A percentile compares a stretch with the other conserved stretches of the same genome.
phyloP scores from a whole-genome alignment of 2,888 invertebrate genomes.

The Corbicula japonica region DNA sequence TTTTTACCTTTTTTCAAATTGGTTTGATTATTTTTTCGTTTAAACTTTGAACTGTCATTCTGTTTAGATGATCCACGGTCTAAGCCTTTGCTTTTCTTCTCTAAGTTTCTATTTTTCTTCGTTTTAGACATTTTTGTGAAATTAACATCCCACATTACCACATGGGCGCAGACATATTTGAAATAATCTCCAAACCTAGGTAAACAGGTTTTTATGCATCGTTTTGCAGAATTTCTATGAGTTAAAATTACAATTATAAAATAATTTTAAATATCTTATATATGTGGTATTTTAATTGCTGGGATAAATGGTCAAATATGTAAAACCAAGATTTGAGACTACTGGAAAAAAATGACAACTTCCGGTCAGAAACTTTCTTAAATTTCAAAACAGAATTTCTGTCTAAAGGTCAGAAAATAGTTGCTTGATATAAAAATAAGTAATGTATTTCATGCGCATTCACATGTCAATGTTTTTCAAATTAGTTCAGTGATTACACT shows the following conservation, averaged over 20 bases:
- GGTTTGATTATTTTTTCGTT: too few species aligned
- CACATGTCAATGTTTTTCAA: too few species aligned
- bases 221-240: too few species aligned
- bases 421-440: too few species aligned
- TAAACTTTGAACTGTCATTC: too few species aligned
- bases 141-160: neutral
- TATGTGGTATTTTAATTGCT: neutral
- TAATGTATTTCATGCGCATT: too few species aligned
- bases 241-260: too few species aligned
- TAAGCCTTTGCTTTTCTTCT: neutral
- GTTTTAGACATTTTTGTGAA: conserved; percentile 19
- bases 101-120: neutral
- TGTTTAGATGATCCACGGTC: neutral
- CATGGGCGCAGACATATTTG: conserved; percentile 59
- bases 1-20: too few species aligned
- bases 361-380: conserved; percentile 15
- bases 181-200: conserved; percentile 39
- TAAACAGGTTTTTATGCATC: too few species aligned
- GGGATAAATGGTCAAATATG: neutral
- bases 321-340: conserved; percentile 5
- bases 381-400: neutral
- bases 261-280: neutral
- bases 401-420: neutral
- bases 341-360: conserved; percentile 17
- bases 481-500: too few species aligned